Percentiles rank a stretch among this genome's conserved stretches.
These are phyloP conservation scores for Ploceus nigricollis DNA, from an alignment of 2,113 vertebrate genomes.

Conservation along the genomic window DNA sequence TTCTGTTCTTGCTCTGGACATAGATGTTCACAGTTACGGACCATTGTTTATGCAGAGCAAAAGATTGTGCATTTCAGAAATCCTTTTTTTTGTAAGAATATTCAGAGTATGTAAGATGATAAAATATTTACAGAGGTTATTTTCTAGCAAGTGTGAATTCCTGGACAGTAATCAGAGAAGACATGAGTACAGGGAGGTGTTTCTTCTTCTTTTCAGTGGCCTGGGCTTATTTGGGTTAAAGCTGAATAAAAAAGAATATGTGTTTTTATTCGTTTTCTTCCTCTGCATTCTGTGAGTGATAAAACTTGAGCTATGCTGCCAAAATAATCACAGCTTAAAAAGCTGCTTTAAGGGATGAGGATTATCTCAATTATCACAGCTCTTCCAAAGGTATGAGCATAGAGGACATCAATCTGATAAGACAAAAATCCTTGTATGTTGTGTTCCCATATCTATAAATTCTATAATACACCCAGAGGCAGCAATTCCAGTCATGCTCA, in stretches of 20 bases:
- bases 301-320: constrained; percentile 45
- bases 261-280: constrained; percentile 1
- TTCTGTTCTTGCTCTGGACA: background rate
- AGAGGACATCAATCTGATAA: constrained; percentile 64
- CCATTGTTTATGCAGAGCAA: accelerated
- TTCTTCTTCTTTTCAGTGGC: background rate
- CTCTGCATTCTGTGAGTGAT: constrained; percentile 16
- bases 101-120: background rate
- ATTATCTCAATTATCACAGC: constrained; percentile 62
- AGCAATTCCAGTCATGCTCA: background rate
- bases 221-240: constrained; percentile 16
- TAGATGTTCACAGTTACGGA: background rate
- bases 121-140: background rate
- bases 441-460: constrained; percentile 30
- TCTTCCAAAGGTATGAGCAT: constrained; percentile 45
- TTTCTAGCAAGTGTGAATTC: background rate
- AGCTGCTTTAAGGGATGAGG: constrained; percentile 41
- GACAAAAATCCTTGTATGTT: constrained; percentile 42
- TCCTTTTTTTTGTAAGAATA: background rate
- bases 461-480: constrained; percentile 13
- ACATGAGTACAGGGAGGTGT: background rate
- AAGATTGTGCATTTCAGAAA: background rate
- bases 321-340: constrained; percentile 58
- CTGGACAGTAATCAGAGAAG: background rate
- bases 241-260: background rate